These are phyloP conservation scores for Garrulus glandarius DNA, from an alignment of 2,797 vertebrate genomes.

Conservation along the genomic window DNA sequence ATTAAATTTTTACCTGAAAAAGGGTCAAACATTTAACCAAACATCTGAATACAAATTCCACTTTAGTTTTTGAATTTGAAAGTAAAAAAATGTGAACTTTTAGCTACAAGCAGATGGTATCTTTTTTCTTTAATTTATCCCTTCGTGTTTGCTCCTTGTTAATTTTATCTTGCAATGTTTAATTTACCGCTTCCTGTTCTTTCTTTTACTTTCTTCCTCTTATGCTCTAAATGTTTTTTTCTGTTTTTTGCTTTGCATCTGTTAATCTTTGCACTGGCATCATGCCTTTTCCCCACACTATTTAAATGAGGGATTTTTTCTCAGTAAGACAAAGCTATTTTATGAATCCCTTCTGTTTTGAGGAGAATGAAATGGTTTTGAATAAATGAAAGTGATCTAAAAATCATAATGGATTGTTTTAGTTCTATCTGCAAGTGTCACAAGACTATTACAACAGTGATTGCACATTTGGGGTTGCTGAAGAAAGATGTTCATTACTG, in stretches of 20 bases:
- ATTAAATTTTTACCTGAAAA: not conserved
- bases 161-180: not conserved
- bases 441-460: not conserved
- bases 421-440: not conserved
- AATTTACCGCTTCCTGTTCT: not conserved
- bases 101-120: not conserved
- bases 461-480: not conserved
- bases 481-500: not conserved
- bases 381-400: not conserved
- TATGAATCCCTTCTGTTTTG: not conserved
- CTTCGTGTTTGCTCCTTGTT: not conserved
- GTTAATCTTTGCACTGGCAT: not conserved
- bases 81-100: not conserved
- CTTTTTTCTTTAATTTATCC: not conserved
- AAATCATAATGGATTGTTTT: not conserved
- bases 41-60: not conserved
- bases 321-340: not conserved
- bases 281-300: not conserved
- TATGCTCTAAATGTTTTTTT: not conserved
- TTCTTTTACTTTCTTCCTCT: not conserved
- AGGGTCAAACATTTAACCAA: not conserved
- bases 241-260: not conserved
- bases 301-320: not conserved
- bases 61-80: not conserved
- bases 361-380: not conserved